Evolutionary conservation across 2,888 invertebrate species (phyloP), one percentile per base, ranked within the genome.

Genomic region (Physocephala rufipes): DNA sequence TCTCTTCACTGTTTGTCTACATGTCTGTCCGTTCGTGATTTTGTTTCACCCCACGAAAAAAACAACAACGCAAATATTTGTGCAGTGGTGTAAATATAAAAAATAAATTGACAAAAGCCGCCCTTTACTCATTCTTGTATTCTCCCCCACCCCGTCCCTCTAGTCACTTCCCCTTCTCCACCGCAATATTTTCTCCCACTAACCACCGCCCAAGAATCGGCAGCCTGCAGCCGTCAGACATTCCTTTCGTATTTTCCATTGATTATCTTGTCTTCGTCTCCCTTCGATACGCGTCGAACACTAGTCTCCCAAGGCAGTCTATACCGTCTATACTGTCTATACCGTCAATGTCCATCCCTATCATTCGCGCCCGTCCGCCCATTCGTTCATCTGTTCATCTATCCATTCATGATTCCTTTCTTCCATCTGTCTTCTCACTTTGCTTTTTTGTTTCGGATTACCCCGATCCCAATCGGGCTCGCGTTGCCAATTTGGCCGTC

Each of bases 401-500:
- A 28, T 59, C 59, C 66, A 21, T 64, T 51, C 47, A 30, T 21
- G 21, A 19, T 21, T 67, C 61, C n/a, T 47, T 61, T 21, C 59
- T 45, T 68, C 53, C 36, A 13, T 13, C 59, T 64, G 51, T 51
- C 53, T 45, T 7, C 24, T 49, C 24, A n/a, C 43, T 62, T 28
- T n/a, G 59, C 26, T 30, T 9, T n/a, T n/a, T 7, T 55, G 53
- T 19, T 28, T 63, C 24, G 7, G 30, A 4, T 67, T 67, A 47
- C 67, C 26, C 61, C 28, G 59, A 67, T 67, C 59, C 28, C 59
- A 67, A 67, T 67, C 67, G 26, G 45, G 59, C 49, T 28, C 59
- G 30, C 66, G 66, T 61, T 67, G 67, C 67, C 67, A 67, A 61
- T 67, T 75, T 74, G n/a, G n/a, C n/a, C 73, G 76, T 78, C 78